Percentiles rank a stretch among this genome's conserved stretches.
These are phyloP conservation scores for Scophthalmus maximus DNA, from an alignment of 2,113 vertebrate genomes.

Conservation along the genomic window DNA sequence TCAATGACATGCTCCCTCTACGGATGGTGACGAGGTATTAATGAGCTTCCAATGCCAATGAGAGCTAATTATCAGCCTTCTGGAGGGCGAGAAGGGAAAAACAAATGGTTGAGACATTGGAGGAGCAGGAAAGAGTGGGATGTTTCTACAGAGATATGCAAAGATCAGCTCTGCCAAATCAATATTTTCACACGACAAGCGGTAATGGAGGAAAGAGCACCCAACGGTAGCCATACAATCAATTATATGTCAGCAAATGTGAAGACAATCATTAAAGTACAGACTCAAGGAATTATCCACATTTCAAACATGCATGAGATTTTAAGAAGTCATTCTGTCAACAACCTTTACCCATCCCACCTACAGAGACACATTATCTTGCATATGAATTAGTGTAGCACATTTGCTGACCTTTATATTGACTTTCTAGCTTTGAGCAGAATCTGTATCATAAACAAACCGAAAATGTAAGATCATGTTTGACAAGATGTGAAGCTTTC, in stretches of 20 bases:
- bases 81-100: constrained; percentile 28
- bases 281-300: background rate
- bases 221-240: background rate
- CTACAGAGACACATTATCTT: background rate
- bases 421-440: background rate
- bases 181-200: constrained; percentile 31
- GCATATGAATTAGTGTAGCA: too few species aligned
- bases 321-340: too few species aligned
- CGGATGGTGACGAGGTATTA: constrained; percentile 72
- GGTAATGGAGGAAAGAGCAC: constrained; percentile 6
- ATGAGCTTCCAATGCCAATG: constrained; percentile 73
- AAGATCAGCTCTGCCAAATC: constrained; percentile 37
- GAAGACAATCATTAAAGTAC: constrained; percentile 11
- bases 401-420: background rate
- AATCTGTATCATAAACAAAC: background rate
- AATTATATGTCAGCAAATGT: constrained; percentile 19
- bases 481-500: too few species aligned
- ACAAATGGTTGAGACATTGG: constrained; percentile 22
- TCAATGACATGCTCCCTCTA: constrained; percentile 67
- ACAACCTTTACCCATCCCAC: background rate
- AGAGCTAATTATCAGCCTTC: constrained; percentile 71
- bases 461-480: too few species aligned
- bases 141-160: constrained; percentile 32
- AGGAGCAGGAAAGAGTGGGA: background rate
- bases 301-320: background rate